phyloP scores from a whole-genome alignment of 35 echinoderm and acorn worm species.

The Lytechinus variegatus region DNA sequence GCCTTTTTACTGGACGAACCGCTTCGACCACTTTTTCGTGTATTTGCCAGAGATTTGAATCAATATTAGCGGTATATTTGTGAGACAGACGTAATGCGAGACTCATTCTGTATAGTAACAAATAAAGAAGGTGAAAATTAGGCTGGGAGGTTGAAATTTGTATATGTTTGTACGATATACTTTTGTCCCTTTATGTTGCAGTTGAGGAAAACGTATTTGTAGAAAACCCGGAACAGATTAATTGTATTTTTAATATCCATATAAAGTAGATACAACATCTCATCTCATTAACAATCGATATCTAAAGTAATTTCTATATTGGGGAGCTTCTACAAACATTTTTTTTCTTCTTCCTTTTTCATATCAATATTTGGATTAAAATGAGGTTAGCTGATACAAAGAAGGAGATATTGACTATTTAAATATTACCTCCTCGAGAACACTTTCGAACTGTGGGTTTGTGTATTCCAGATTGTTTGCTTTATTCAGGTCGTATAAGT shows the following conservation, averaged over 20 bases:
- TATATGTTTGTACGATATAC: not conserved
- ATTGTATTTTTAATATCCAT: not conserved
- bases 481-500: not conserved
- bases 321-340: no score
- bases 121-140: constrained; percentile 6
- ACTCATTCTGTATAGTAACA: not conserved
- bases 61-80: constrained; percentile 45
- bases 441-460: no score
- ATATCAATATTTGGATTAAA: no score
- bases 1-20: constrained; percentile 26
- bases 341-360: no score
- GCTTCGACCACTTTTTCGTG: constrained; percentile 27
- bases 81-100: constrained; percentile 39
- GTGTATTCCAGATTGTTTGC: no score
- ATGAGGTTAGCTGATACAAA: no score
- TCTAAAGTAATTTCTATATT: no score
- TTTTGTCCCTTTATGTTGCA: not conserved
- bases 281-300: no score
- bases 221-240: not conserved
- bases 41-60: constrained; percentile 43
- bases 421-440: no score
- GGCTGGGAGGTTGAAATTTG: not conserved
- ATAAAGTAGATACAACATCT: not conserved
- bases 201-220: not conserved
- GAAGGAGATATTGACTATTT: no score